Evolutionary conservation across 2,113 vertebrate genomes (phyloP), one percentile per base, ranked within the genome.

Genomic region (Solenodon paradoxus): DNA sequence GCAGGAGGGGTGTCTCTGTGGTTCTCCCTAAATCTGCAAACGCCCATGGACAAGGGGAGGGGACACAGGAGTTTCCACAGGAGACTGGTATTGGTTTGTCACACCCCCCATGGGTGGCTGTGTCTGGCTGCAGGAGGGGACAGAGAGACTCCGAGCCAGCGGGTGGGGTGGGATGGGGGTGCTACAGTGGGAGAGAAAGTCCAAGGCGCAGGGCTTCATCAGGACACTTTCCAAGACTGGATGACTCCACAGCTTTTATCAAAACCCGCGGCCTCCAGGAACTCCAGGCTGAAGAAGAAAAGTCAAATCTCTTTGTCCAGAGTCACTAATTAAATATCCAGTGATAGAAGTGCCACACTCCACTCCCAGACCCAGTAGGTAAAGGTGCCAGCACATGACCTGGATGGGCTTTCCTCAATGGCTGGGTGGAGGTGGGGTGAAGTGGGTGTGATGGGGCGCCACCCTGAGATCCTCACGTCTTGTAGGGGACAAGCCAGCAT

Each of bases 311-410:
- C 66, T 97, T 92, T 97, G 95, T 96, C 82, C 77, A 88, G 61
- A 97, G 88, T 94, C 90, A 88, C 90, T 96, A 83, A 82, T 90
- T 86, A 96, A 95, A 96, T 72, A 95, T 38, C 88, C 59, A 69
- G 35, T 93, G 81, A 87, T 77, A 6, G 3, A 78, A 71, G 88
- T 59, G 68, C 32, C 26, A 32, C 9, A 53, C 64, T 89, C 89
- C 38, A 82, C 80, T 88, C 90, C 87, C 92, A 90, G 71, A 71
- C 47, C 40, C 8, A 4, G 71, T 45, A 77, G 87, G 47, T 71
- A 61, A 94, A 80, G 32, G 80, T 81, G 78, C 92, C 77, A 51
- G 30, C 47, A 8, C 45, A 47, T 6, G 75, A 87, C 59, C 78
- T 64, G 42, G 49, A 81, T 49, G 83, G 72, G 55, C 80, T 92